Base-by-base conservation (phyloP, 2,888 invertebrate species). In the Macrophya alboannulata region DNA sequence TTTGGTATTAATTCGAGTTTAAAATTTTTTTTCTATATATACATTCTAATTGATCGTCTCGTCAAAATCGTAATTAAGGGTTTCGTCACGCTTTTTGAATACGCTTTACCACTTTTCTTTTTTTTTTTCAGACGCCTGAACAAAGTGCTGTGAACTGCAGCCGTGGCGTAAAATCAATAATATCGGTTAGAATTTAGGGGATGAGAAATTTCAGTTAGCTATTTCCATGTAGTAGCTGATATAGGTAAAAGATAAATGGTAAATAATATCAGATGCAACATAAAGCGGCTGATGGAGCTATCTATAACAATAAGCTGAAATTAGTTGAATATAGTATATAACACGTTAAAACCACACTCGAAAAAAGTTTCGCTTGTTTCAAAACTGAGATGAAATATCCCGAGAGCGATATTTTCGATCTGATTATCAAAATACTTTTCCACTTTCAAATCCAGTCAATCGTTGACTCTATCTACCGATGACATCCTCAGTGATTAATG, bases 381-480 rank as follows among this genome's bases (percentile, higher is more conserved):
- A 55, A 62, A 25, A 62, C 21, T 62, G 12, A 62, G 62, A 25
- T 62, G 10, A 12, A 62, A 25, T 62, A 10, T 62, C 62, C 12
- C 10, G 62, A 9, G 9, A 62, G 3, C 25, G 1, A 0, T 8
- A 25, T 25, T 62, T 10, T 10, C 25, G 25, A 62, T 25, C 62
- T 21, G 25, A 62, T 25, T 12, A 81, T 62, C 62, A 43, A 25
- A 81, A 81, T 81, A 62, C 43, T 40, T 62, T 81, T 81, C 21
- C 59, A 62, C 59, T 81, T 40, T 59, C n/a, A 37, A 79, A 81
- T 59, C 59, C 40, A 59, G 59, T 59, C 79, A 40, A 55, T 79
- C 59, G 31, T n/a, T 2, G 40, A 17, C 31, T 81, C 10, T n/a
- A 62, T 62, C 81, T 3, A 15, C 12, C 43, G 15, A 62, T 81